phyloP scores from a whole-genome alignment of 2,797 vertebrate species.

The Sus cebifrons region DNA sequence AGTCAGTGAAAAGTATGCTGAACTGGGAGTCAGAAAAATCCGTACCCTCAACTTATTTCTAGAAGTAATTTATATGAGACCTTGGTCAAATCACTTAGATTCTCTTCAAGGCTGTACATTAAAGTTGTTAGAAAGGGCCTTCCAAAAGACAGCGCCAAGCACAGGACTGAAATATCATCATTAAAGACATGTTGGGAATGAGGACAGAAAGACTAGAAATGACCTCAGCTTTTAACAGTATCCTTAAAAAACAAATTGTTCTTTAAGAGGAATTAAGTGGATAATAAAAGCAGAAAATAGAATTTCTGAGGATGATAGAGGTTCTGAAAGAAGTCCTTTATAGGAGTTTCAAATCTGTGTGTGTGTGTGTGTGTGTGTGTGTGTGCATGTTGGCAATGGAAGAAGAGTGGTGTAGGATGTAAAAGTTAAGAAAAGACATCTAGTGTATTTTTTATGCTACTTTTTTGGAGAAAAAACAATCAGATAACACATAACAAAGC shows the following conservation, averaged over 20 bases:
- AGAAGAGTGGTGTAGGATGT: background rate
- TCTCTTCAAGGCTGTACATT: rapidly evolving
- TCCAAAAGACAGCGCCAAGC: background rate
- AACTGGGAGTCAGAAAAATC: background rate
- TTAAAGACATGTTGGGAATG: background rate
- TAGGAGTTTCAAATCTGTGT: background rate
- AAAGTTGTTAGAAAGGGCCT: background rate
- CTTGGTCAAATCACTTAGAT: background rate
- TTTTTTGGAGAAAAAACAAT: background rate
- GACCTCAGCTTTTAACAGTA: background rate
- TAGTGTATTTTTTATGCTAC: background rate
- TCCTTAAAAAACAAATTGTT: background rate
- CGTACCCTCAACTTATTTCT: background rate
- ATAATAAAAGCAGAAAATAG: background rate
- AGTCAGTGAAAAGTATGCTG: background rate
- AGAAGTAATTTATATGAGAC: background rate
- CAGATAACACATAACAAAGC: background rate
- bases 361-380: background rate
- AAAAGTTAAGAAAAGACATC: background rate
- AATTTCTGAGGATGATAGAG: background rate
- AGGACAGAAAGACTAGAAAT: background rate
- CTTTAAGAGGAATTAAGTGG: background rate
- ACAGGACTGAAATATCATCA: background rate
- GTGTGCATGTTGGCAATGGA: no score
- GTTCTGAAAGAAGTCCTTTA: background rate